Conservation (phyloP, 2,113 vertebrate species). For the Camarhynchus parvulus region DNA sequence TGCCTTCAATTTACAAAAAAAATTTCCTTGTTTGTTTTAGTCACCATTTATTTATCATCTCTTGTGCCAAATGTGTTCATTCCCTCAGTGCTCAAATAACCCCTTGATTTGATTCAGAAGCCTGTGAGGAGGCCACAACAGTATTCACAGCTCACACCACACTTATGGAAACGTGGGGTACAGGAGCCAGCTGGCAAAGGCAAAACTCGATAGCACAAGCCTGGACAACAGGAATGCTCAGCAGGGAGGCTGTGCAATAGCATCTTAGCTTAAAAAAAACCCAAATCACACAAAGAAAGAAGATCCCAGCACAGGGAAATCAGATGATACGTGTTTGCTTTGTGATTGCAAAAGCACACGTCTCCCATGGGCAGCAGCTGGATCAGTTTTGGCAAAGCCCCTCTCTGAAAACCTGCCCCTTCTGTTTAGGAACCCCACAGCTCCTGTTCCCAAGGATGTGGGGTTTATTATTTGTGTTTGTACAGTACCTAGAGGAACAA, state of each 20-base stretch:
- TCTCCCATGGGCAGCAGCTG: background rate
- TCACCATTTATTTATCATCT: background rate
- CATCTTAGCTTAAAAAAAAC: background rate
- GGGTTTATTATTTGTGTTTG: background rate
- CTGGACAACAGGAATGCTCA: background rate
- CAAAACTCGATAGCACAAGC: background rate
- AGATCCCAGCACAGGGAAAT: background rate
- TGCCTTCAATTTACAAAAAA: background rate
- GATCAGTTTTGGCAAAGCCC: background rate
- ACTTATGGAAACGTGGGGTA: fast-evolving
- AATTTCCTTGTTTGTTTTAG: background rate
- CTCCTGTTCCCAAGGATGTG: background rate
- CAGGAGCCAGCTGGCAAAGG: background rate
- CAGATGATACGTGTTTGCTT: fast-evolving
- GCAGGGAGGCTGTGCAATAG: background rate
- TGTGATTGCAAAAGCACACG: background rate
- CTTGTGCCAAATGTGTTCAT: background rate
- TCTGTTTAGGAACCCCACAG: background rate
- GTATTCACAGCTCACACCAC: background rate
- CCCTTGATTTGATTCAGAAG: background rate
- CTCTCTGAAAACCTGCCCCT: background rate
- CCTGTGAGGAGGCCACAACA: background rate
- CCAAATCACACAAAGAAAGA: background rate
- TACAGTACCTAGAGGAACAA: background rate
- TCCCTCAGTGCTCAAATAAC: background rate